Evolutionary conservation across 2,888 invertebrate species (phyloP), one percentile per base, ranked within the genome.

Genomic region (Argyresthia goedartella): DNA sequence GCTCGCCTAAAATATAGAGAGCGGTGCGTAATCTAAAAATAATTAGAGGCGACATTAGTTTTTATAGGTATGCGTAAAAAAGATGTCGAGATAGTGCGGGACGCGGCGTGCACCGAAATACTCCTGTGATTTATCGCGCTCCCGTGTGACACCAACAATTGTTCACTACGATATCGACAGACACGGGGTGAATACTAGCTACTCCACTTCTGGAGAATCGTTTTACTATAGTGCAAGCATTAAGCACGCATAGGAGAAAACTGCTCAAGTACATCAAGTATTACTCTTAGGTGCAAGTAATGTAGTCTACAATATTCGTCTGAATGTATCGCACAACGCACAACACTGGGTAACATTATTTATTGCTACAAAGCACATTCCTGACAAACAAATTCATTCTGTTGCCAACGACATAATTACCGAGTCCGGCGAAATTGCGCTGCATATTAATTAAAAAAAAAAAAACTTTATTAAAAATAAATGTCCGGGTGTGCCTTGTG

Each of bases 11-110:
- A 80, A 81, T 86, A 86, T 78, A 71, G 78, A 81, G 71, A 77
- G 74, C 84, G 82, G 81, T 80, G 74, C 79, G 84, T 82, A 82
- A 85, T 85, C 85, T 84, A 86, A 84, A 86, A 86, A 86, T 86
- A 86, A 86, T 86, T 85, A 86, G 81, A 80, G 71, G 72, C 72
- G 82, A 81, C 84, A 84, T 84, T 84, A 80, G 85, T 86, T 85
- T 85, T 86, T 84, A 81, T 76, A 76, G 77, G 76, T 85, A 84
- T 76, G 77, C 78, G 76, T 85, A 84, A 85, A 86, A 84, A 84
- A 84, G 77, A 78, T 71, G 72, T 70, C 71, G 70, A 65, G 71
- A 72, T 75, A 70, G 68, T 67, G 25, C 25, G 67, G 67, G 69
- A 57, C 66, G 71, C 67, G 70, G 66, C 70, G 63, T 56, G 78